phyloP scores from a whole-genome alignment of 2,797 vertebrate genomes.

The Coranthus polyacanthus region DNA sequence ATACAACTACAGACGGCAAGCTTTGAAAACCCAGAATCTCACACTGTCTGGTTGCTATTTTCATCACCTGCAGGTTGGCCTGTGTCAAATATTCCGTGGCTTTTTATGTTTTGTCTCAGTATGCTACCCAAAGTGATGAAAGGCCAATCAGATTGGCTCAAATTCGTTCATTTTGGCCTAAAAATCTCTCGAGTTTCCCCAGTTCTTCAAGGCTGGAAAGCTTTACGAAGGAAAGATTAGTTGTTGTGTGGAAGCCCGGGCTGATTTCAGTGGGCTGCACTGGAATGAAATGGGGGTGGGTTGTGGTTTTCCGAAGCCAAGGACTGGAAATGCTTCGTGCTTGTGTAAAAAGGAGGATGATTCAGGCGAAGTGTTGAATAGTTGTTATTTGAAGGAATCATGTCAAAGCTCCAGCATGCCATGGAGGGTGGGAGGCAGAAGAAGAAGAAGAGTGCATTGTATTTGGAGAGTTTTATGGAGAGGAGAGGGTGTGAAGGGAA shows the following conservation, averaged over 20 bases:
- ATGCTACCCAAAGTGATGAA: slow-evolving; percentile 50
- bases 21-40: slow-evolving; percentile 41
- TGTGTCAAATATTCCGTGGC: slow-evolving; percentile 33
- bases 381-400: slow-evolving; percentile 58
- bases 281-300: slow-evolving; percentile 66
- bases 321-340: slow-evolving; percentile 54
- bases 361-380: slow-evolving; percentile 61
- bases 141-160: slow-evolving; percentile 40
- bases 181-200: slow-evolving; percentile 26
- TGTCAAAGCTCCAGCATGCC: slow-evolving; percentile 58
- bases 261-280: slow-evolving; percentile 64
- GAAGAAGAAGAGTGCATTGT: slow-evolving; percentile 71
- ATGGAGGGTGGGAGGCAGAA: slow-evolving; percentile 53
- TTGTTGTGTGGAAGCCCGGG: slow-evolving; percentile 31
- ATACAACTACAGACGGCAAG: slow-evolving; percentile 23
- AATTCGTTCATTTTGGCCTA: slow-evolving; percentile 54
- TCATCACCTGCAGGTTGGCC: slow-evolving; percentile 37
- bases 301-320: slow-evolving; percentile 60
- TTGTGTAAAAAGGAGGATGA: slow-evolving; percentile 57
- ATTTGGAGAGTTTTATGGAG: slow-evolving; percentile 36
- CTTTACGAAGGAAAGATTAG: slow-evolving; percentile 50
- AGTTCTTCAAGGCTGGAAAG: slow-evolving; percentile 36
- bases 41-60: slow-evolving; percentile 54
- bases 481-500: slow-evolving; percentile 44
- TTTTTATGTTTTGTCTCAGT: slow-evolving; percentile 44